phyloP scores from a whole-genome alignment of 2,797 vertebrate genomes.

The Eulemur mongoz region DNA sequence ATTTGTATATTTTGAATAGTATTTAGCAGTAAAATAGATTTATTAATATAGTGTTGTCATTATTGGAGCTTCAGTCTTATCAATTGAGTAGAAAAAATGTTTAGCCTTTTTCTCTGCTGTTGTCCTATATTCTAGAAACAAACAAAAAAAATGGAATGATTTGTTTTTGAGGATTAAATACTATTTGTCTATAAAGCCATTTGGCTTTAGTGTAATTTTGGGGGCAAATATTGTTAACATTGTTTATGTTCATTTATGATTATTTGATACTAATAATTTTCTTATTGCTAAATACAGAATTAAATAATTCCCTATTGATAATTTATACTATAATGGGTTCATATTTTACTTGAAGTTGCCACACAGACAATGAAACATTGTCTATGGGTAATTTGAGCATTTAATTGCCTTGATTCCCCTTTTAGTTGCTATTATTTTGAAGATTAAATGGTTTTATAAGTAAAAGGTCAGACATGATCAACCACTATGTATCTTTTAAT shows the following conservation, averaged over 20 bases:
- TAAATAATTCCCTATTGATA: conserved; percentile 25
- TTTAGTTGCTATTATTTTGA: neutral
- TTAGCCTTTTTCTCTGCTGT: neutral
- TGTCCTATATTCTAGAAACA: neutral
- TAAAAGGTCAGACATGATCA: neutral
- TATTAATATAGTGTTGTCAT: neutral
- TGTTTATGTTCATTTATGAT: neutral
- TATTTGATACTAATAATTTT: neutral
- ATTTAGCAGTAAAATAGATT: neutral
- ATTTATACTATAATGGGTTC: neutral
- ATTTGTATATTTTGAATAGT: neutral
- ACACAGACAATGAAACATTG: neutral
- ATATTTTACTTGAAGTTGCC: conserved; percentile 36
- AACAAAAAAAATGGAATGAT: neutral
- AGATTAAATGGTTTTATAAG: neutral
- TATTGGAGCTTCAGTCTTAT: neutral
- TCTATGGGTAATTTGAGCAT: neutral
- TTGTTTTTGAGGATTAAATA: neutral
- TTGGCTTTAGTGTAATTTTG: neutral
- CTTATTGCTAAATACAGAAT: neutral
- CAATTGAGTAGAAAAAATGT: neutral
- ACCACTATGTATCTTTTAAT: neutral
- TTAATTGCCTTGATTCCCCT: neutral
- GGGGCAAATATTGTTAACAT: neutral
- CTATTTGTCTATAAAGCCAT: neutral